Base-by-base conservation (phyloP, 1,140 invertebrate genomes). In the Drosophila sp. region DNA sequence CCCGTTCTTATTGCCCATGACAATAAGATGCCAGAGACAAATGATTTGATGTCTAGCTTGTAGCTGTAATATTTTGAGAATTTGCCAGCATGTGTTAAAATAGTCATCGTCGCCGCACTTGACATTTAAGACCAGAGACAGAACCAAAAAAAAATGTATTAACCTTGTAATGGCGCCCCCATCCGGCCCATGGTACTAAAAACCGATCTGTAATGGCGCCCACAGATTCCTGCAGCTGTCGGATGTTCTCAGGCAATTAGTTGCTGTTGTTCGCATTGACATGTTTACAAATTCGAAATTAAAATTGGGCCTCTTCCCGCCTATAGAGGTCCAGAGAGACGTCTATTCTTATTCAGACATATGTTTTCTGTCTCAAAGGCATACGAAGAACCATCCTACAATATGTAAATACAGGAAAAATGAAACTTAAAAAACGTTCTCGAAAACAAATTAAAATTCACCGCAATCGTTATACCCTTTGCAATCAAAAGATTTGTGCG, bases 141-240 rank as follows among this genome's bases (percentile, higher is more conserved):
- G 47, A 55, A 57, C 66, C 29, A 23, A 11, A 70, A 58, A 41
- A 55, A 44, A 50, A 47, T 17, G 17, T 61, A 8, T 67, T 78
- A 65, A 70, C 83, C 83, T 86, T 87, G 83, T 79, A 72, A 72
- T 63, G 23, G 30, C 44, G 5, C 1, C 5, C 6, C 5, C 1
- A 17, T 17, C 17, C n/a, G 0, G 1, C 17, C 17, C 23, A n/a
- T 47, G 44, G 44, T 50, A 50, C 23, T 50, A 50, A 50, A 50
- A 50, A 50, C 44, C 4, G 44, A 50, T 50, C 30, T 27, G 44
- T 35, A 56, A 27, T 30, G 35, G 6, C 58, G 32, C 56, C 56
- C 60, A 65, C 81, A 85, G 78, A 81, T 82, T 83, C 62, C 60
- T 66, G 83, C 83, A 87, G 83, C 83, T 87, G 83, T 87, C 70